Base-by-base conservation (phyloP, 2,113 vertebrate genomes). In the Chiloscyllium plagiosum region DNA sequence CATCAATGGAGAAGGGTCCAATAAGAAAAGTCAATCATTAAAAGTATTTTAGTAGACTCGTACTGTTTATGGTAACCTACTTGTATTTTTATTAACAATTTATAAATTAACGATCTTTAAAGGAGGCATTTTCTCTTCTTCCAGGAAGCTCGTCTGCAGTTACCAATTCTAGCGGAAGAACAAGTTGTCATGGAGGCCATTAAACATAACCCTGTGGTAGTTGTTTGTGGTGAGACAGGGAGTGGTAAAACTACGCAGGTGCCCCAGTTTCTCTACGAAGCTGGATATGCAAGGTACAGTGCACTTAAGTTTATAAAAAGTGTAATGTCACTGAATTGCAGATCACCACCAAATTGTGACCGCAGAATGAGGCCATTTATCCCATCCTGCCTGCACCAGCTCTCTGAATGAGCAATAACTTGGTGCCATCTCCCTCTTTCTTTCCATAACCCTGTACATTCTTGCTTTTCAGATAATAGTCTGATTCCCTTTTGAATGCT, bases 181-280 rank as follows among this genome's bases (percentile, higher is more conserved):
- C 99, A 99, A 96, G 97, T 98, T 26, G 98, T 99, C 96, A 99
- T 99, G 99, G 99, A 99, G 96, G 98, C 99, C 0, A 98, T 99
- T 80, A 98, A 96, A 0, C 99, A 99, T 96, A 98, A 99, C 96
- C 97, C 98, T 47, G 95, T 98, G 5, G 96, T 99, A 29, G 97
- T 99, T 92, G 96, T 99, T 29, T 99, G 99, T 5, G 99, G 99
- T 1, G 99, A 99, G 97, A 99, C 99, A 0, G 99, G 99, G 95
- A 99, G 99, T 0, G 99, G 99, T 37, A 99, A 99, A 97, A 99
- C 99, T 70, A 99, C 99, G 0, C 99, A 99, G 96, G 98, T 99
- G 56, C 99, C 99, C 19, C 99, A 99, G 98, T 99, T 99, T 52
- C 98, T 99, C 61, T 99, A 99, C 7, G 99, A 99, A 96, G 99